Evolutionary conservation across 2,797 vertebrate genomes (phyloP).

Genomic region (Lophotriccus pileatus): DNA sequence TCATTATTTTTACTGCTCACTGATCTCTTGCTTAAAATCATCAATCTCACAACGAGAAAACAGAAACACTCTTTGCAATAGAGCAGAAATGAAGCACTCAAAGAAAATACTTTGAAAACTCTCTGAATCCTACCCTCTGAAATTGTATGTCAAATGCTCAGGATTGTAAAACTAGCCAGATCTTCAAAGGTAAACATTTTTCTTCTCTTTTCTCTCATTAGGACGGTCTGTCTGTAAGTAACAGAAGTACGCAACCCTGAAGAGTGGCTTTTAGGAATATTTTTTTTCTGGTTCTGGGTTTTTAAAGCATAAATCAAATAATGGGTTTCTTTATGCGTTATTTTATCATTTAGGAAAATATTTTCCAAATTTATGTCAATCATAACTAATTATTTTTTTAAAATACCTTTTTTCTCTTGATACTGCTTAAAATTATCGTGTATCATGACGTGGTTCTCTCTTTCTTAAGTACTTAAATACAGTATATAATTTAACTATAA

Average conservation of each 20-base stretch:
- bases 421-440: neutral
- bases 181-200: neutral
- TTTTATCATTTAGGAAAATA: neutral
- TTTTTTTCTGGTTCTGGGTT: rapidly evolving
- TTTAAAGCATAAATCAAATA: neutral
- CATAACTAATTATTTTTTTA: neutral
- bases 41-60: neutral
- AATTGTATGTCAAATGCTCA: neutral
- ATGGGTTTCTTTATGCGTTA: neutral
- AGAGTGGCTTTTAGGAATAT: neutral
- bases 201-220: neutral
- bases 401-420: neutral
- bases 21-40: neutral
- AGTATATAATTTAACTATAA: neutral
- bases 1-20: neutral
- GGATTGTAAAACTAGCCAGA: neutral
- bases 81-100: neutral
- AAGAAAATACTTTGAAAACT: neutral
- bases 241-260: neutral
- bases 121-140: neutral
- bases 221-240: neutral
- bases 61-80: neutral
- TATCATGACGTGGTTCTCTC: neutral
- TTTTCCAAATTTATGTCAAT: neutral
- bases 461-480: conserved; percentile 4